These are phyloP conservation scores for Gallinago undulata DNA, from an alignment of 2,113 vertebrate species.

Conservation along the genomic window DNA sequence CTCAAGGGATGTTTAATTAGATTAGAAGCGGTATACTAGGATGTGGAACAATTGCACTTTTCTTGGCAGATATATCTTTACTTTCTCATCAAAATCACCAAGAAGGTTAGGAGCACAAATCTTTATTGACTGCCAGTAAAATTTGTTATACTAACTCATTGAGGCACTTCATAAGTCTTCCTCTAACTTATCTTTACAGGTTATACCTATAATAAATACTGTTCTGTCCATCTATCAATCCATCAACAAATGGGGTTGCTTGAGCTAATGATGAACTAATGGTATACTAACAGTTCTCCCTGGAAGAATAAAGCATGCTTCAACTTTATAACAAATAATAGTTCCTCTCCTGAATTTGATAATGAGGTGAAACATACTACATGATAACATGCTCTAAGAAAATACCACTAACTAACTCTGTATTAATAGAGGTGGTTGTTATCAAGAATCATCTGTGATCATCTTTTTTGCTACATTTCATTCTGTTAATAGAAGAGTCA, in stretches of 20 bases:
- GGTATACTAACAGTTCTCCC: background rate
- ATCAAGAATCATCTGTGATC: background rate
- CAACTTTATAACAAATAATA: background rate
- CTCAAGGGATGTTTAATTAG: background rate
- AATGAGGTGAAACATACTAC: background rate
- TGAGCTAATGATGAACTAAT: background rate
- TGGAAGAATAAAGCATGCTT: background rate
- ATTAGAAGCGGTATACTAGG: background rate
- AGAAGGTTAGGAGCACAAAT: background rate
- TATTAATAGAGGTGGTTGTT: background rate
- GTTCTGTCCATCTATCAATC: background rate
- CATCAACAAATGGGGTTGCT: background rate
- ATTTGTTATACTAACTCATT: background rate
- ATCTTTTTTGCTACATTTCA: background rate
- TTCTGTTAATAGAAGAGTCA: background rate
- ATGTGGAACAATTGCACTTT: background rate
- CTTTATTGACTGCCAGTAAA: background rate
- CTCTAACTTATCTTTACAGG: background rate
- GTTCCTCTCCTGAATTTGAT: background rate
- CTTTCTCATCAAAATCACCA: slow-evolving; percentile 18
- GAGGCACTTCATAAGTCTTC: slow-evolving; percentile 34
- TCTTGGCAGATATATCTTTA: background rate
- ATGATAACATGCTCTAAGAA: background rate
- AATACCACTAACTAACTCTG: background rate
- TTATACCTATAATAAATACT: background rate